Conservation (phyloP, 2,113 vertebrate genomes). For the Solenodon paradoxus region DNA sequence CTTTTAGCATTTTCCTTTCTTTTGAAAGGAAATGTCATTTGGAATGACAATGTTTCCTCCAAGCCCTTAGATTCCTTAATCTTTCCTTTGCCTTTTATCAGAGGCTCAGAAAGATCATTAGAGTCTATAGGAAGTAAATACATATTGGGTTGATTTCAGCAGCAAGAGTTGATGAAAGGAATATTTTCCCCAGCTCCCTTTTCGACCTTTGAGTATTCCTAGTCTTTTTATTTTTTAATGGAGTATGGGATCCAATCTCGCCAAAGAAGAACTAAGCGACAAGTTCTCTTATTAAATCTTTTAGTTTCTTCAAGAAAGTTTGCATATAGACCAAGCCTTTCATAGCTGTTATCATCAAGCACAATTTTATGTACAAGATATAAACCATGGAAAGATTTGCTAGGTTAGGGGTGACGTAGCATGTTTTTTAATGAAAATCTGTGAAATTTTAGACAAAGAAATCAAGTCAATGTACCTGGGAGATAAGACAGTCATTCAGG, state of each 20-base stretch:
- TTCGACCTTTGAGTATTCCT: neutral
- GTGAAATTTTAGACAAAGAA: neutral
- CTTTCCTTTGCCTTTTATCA: neutral
- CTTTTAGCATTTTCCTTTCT: neutral
- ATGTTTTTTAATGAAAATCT: neutral
- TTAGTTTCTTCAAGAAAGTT: conserved; percentile 2
- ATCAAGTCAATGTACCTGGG: neutral
- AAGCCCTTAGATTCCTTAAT: neutral
- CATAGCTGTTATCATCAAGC: neutral
- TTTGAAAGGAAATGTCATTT: neutral
- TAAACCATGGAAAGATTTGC: neutral
- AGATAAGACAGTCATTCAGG: neutral
- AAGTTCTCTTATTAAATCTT: neutral
- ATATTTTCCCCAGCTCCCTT: fast-evolving
- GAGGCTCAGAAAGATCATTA: neutral
- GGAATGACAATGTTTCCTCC: neutral
- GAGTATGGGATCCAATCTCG: neutral
- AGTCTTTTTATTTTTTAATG: neutral
- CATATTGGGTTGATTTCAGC: neutral
- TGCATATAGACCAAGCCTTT: neutral
- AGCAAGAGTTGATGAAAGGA: neutral
- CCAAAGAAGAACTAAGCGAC: neutral
- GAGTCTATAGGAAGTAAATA: neutral
- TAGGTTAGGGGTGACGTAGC: neutral
- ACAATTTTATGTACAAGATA: neutral